Conservation (phyloP, 2,888 invertebrate genomes). For the Cacoxenus indagator region DNA sequence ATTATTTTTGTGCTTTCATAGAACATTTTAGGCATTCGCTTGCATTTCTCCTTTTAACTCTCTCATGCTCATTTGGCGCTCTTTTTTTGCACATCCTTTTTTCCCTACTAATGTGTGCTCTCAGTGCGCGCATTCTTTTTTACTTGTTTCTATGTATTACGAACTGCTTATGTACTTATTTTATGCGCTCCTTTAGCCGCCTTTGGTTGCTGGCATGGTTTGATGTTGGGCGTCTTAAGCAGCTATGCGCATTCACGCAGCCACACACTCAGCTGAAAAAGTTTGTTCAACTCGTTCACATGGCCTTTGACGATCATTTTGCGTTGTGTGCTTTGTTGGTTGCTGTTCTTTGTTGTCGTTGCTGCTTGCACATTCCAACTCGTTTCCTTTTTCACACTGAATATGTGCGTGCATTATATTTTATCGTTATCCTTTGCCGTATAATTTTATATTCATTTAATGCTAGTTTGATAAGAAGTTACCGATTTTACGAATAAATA, state of each 20-base stretch:
- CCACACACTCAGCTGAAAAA: neutral
- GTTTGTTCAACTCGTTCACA: neutral
- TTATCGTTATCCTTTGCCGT: slow-evolving; percentile 20
- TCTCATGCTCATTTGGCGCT: neutral
- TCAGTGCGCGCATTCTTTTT: slow-evolving; percentile 8
- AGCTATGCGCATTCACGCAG: slow-evolving; percentile 18
- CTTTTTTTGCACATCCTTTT: neutral
- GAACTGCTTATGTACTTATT: slow-evolving; percentile 21
- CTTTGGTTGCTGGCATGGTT: slow-evolving; percentile 16
- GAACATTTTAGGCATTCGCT: neutral
- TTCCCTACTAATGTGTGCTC: neutral
- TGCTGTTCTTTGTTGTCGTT: slow-evolving; percentile 29
- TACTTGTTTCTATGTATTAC: slow-evolving; percentile 19
- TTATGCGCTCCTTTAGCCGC: slow-evolving; percentile 12
- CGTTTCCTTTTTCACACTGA: neutral
- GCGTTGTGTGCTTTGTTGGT: slow-evolving; percentile 21
- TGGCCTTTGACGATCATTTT: slow-evolving; percentile 8
- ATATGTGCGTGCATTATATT: slow-evolving; percentile 5
- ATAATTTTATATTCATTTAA: slow-evolving; percentile 25
- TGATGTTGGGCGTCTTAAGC: slow-evolving; percentile 41
- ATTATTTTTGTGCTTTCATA: slow-evolving; percentile 3
- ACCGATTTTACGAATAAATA: neutral
- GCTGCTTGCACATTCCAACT: neutral
- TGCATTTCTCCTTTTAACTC: slow-evolving; percentile 1
- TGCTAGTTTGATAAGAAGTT: slow-evolving; percentile 24